Base-by-base conservation (phyloP, 92 coral and sea anemone genomes). In the Diadumene lineata region DNA sequence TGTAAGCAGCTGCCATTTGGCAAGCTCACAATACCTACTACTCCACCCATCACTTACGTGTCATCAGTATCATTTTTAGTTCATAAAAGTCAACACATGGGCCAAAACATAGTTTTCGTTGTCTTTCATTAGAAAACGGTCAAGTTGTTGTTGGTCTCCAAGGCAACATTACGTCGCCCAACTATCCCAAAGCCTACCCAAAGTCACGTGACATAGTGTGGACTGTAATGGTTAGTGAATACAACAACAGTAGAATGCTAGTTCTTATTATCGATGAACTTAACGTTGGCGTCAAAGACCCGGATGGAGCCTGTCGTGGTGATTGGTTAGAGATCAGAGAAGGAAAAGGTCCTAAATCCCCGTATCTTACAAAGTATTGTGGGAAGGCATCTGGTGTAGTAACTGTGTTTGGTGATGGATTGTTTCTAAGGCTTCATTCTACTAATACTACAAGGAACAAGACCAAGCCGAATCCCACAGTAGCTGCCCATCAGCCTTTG, bases 251-350 rank as follows among this genome's bases (percentile, higher is more conserved):
- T n/a, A 73, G 73, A 38, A 70, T 82, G 57, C 43, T 90, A n/a
- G 75, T 91, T 10, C 67, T 80, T 31, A 25, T 79, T 38, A 86
- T 90, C 62, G 91, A 90, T 22, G 72, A 82, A n/a, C 74, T 90
- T 44, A 74, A 87, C 60, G 84, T 90, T 70, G 96, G 96, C 43
- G 26, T 34, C 31, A 74, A 78, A 32, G 88, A 90, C 60, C 76
- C 74, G 34, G 77, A 87, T 16, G 88, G 91, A 19, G 77, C 64
- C 25, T 90, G 96, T 19, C 77, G 58, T 11, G 79, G 79, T 25
- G 96, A 90, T 64, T 90, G 87, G 56, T 50, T 90, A 22, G 96
- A 90, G 70, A 72, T 90, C 33, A 73, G 96, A 23, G 78, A 86
- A 30, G 96, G 96, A 22, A 90, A 75, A 66, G 96, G 96, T 21